Conservation (phyloP, 1,140 invertebrate genomes). For the Archegozetes longisetosus region DNA sequence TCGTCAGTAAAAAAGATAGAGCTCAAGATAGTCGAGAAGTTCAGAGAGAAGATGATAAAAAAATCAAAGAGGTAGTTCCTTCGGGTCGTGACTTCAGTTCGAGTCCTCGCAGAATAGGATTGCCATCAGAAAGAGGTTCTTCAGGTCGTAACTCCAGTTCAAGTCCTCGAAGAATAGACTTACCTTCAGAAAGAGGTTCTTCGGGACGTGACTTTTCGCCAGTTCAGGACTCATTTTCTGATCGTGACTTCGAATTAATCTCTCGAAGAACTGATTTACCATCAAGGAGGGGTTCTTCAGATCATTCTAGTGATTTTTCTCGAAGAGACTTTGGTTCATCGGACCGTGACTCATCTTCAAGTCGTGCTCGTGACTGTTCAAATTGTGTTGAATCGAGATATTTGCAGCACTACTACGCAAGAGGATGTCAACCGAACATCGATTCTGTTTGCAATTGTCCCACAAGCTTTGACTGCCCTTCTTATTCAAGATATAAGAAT, state of each 20-base stretch:
- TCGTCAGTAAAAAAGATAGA: neutral
- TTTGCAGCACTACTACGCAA: slow-evolving; percentile 16
- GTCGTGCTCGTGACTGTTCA: too few relatives aligned
- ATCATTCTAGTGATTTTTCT: neutral
- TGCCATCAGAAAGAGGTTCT: neutral
- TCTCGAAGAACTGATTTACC: neutral
- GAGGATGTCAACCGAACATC: slow-evolving; percentile 12
- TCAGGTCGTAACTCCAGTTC: neutral
- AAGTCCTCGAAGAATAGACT: neutral
- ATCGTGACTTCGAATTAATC: neutral
- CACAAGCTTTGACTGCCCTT: slow-evolving; percentile 12
- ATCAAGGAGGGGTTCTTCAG: neutral
- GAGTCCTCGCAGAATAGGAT: neutral
- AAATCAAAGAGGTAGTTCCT: too few relatives aligned
- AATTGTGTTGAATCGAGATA: slow-evolving; percentile 13
- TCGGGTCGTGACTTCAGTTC: too few relatives aligned
- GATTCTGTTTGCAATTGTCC: slow-evolving; percentile 14
- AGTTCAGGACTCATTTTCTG: neutral
- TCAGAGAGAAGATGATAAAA: too few relatives aligned
- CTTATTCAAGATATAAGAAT: neutral
- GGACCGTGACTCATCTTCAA: too few relatives aligned
- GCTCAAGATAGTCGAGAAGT: neutral
- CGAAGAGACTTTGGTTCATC: too few relatives aligned
- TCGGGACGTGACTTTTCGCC: too few relatives aligned
- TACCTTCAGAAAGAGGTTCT: neutral